Percentiles rank a stretch among this genome's conserved stretches.
phyloP scores from a whole-genome alignment of 2,113 vertebrate genomes.

The Carettochelys insculpta region DNA sequence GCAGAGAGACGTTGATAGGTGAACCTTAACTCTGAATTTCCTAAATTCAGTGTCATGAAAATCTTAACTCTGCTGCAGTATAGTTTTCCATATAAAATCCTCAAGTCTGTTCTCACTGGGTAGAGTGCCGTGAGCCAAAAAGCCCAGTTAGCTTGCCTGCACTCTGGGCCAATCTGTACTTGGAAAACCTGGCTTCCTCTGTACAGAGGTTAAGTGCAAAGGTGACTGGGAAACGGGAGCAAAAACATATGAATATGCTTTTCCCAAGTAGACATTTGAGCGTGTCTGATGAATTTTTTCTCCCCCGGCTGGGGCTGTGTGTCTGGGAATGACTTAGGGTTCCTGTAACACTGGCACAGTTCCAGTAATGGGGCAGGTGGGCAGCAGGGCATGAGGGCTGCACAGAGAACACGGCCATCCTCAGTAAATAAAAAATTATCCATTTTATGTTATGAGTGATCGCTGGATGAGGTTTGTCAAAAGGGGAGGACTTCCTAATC shows the following conservation, averaged over 20 bases:
- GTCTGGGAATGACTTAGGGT: not conserved
- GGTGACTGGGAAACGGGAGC: slow-evolving; percentile 61
- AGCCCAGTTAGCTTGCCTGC: slow-evolving; percentile 63
- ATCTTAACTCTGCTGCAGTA: slow-evolving; percentile 52
- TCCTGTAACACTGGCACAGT: not conserved
- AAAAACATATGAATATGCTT: slow-evolving; percentile 60
- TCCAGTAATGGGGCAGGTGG: slow-evolving; percentile 19
- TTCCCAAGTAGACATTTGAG: slow-evolving; percentile 51
- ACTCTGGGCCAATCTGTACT: slow-evolving; percentile 60
- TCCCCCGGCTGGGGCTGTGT: not conserved
- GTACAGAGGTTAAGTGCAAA: slow-evolving; percentile 64
- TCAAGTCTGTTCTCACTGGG: slow-evolving; percentile 40
- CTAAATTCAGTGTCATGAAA: slow-evolving; percentile 63
- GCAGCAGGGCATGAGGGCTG: not conserved
- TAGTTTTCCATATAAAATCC: slow-evolving; percentile 60
- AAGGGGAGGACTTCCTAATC: slow-evolving; percentile 12
- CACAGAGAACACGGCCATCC: slow-evolving; percentile 1
- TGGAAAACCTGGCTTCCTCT: slow-evolving; percentile 72
- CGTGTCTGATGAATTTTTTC: not conserved
- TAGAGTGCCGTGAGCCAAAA: slow-evolving; percentile 63
- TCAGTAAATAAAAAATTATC: not conserved
- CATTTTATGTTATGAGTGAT: not conserved
- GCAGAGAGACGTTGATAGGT: slow-evolving; percentile 31
- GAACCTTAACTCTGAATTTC: slow-evolving; percentile 47
- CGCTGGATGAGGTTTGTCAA: not conserved